Evolutionary conservation across 2,888 invertebrate genomes (phyloP).

Genomic region (Drosophila helvetica): DNA sequence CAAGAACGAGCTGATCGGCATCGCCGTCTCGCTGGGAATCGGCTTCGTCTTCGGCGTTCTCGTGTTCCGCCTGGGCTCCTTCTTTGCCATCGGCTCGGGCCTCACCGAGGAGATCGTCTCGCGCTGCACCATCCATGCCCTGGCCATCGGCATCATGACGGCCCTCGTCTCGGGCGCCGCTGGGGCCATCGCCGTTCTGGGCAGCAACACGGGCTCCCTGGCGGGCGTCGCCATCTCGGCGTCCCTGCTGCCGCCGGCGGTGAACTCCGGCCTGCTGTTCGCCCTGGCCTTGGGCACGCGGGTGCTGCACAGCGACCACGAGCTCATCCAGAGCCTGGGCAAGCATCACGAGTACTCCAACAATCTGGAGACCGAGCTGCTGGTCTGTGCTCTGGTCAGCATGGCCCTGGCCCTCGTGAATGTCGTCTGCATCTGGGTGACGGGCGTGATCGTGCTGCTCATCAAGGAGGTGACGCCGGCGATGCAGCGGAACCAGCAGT

Average conservation of each 20-base stretch:
- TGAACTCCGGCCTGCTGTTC: slow-evolving; percentile 89
- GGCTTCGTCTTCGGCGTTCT: slow-evolving; percentile 88
- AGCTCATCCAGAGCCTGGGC: slow-evolving; percentile 74
- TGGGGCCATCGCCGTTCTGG: slow-evolving; percentile 89
- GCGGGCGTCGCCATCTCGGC: slow-evolving; percentile 93
- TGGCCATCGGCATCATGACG: slow-evolving; percentile 89
- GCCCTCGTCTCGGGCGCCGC: slow-evolving; percentile 91
- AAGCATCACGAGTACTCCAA: slow-evolving; percentile 85
- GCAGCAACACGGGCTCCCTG: slow-evolving; percentile 90
- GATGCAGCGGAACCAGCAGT: slow-evolving; percentile 84
- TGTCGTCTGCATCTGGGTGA: slow-evolving; percentile 88
- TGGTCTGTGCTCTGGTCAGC: slow-evolving; percentile 87
- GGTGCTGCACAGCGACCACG: slow-evolving; percentile 83
- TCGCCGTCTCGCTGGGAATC: slow-evolving; percentile 87
- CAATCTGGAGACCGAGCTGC: slow-evolving; percentile 86
- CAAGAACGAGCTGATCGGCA: slow-evolving; percentile 87
- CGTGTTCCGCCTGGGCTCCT: slow-evolving; percentile 85
- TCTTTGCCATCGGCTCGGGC: slow-evolving; percentile 86
- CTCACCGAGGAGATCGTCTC: slow-evolving; percentile 87
- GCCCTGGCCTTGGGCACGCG: slow-evolving; percentile 86
- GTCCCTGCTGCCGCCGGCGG: slow-evolving; percentile 90
- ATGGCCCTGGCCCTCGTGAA: slow-evolving; percentile 89
- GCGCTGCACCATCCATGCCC: slow-evolving; percentile 86
- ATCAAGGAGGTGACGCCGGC: slow-evolving; percentile 87
- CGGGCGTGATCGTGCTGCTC: slow-evolving; percentile 89